A percentile compares a stretch with the other conserved stretches of the same genome.
Conservation (phyloP, 2,888 invertebrate genomes). For the Hypercompe scribonia region DNA sequence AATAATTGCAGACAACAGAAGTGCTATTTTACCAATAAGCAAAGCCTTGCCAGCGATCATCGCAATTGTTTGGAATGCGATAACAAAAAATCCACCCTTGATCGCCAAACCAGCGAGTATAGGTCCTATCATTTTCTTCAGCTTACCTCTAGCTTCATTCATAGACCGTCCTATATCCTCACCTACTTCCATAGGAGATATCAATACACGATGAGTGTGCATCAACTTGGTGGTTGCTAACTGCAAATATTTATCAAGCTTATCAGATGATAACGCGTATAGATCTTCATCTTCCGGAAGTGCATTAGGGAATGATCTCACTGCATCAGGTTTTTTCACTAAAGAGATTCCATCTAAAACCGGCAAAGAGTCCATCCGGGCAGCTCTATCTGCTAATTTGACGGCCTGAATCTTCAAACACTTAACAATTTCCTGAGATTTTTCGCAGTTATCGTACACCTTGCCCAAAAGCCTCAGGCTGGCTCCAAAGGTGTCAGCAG, state of each 20-base stretch:
- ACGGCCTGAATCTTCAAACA: constrained; percentile 91
- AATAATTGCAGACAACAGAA: constrained; percentile 92
- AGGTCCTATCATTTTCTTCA: constrained; percentile 89
- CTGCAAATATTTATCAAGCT: constrained; percentile 87
- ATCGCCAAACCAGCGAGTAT: constrained; percentile 90
- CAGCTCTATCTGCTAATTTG: constrained; percentile 88
- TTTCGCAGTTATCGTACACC: constrained; percentile 88
- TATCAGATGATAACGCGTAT: constrained; percentile 86
- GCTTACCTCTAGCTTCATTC: constrained; percentile 86
- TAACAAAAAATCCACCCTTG: constrained; percentile 90
- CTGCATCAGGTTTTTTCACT: constrained; percentile 79
- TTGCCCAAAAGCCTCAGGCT: constrained; percentile 83
- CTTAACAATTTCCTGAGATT: constrained; percentile 88
- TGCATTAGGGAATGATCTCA: constrained; percentile 81
- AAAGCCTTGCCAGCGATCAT: constrained; percentile 93
- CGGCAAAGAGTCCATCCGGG: constrained; percentile 87
- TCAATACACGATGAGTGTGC: constrained; percentile 87
- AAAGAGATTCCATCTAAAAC: constrained; percentile 88
- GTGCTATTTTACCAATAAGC: constrained; percentile 93
- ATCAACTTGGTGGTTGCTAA: constrained; percentile 87
- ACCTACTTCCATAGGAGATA: constrained; percentile 78
- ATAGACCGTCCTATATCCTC: constrained; percentile 80
- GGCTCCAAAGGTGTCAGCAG: constrained; percentile 76
- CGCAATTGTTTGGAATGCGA: constrained; percentile 91
- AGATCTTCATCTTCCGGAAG: constrained; percentile 87